Evolutionary conservation across 2,888 invertebrate genomes (phyloP).

Genomic region (Polydrusus cervinus): DNA sequence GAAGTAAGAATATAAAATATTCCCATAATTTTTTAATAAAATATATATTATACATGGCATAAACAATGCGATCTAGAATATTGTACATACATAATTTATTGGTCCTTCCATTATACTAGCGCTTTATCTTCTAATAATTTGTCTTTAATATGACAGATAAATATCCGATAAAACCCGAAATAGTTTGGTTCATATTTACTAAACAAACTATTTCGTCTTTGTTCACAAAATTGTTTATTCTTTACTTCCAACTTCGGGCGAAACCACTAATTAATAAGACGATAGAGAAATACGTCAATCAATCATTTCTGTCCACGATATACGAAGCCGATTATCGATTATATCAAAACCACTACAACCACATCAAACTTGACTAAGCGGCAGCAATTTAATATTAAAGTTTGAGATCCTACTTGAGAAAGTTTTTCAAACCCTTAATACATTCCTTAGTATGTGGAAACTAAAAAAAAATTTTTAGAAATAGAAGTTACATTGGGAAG

Average conservation of each 20-base stretch:
- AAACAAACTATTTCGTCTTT: neutral
- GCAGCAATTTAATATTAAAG: neutral
- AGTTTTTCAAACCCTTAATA: too few species aligned
- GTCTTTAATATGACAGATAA: neutral
- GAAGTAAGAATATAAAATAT: too few species aligned
- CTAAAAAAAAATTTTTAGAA: too few species aligned
- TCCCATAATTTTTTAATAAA: too few species aligned
- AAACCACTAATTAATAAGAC: slow-evolving; percentile 5
- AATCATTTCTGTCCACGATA: slow-evolving; percentile 2
- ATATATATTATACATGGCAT: too few species aligned
- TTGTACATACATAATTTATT: too few species aligned
- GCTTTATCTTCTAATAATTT: neutral
- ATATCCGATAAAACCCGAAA: neutral
- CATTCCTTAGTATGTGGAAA: too few species aligned
- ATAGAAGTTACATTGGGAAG: too few species aligned
- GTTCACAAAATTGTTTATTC: neutral
- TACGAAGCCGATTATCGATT: neutral
- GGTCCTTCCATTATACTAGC: too few species aligned
- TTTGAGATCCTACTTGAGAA: too few species aligned
- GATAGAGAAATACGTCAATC: neutral
- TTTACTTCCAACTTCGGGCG: neutral
- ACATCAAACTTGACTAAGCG: neutral
- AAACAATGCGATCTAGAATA: too few species aligned
- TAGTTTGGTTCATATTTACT: neutral
- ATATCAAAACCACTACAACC: neutral